phyloP scores from a whole-genome alignment of 2,888 invertebrate species.

The Imbricaverruca yamaguchii region DNA sequence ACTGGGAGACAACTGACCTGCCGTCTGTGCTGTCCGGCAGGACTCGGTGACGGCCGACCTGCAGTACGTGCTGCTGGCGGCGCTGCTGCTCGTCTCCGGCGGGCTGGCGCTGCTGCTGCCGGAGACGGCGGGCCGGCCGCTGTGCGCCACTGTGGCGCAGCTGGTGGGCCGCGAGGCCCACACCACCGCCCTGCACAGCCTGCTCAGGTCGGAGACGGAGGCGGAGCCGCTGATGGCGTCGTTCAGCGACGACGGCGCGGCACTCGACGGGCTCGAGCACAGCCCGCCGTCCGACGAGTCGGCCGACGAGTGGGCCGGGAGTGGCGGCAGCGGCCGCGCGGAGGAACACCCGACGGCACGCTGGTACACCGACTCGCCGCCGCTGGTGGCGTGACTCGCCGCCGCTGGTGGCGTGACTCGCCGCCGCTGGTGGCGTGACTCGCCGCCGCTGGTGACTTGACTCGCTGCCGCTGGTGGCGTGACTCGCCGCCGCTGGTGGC shows the following conservation, averaged over 20 bases:
- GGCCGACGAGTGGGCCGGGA: neutral
- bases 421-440: too few relatives aligned
- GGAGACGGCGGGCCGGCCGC: conserved; percentile 7
- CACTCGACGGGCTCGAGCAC: too few relatives aligned
- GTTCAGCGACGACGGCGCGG: too few relatives aligned
- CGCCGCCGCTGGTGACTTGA: too few relatives aligned
- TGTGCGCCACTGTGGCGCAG: neutral
- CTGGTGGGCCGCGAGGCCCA: neutral
- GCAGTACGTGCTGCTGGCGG: conserved; percentile 1
- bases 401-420: too few relatives aligned
- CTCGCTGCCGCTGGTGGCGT: too few relatives aligned
- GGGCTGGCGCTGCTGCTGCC: neutral
- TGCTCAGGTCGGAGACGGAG: neutral
- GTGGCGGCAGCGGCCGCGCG: neutral
- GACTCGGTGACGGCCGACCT: neutral
- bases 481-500: too few relatives aligned
- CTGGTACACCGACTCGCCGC: too few relatives aligned
- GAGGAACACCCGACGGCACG: too few relatives aligned
- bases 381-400: too few relatives aligned
- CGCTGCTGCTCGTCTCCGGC: neutral
- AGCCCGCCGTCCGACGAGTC: neutral
- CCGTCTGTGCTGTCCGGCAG: neutral
- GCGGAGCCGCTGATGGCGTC: neutral
- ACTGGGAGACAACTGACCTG: too few relatives aligned
- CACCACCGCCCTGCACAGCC: neutral